A percentile compares a stretch with the other conserved stretches of the same genome.
Conservation (phyloP, 2,113 vertebrate genomes). For the Ginglymostoma cirratum region DNA sequence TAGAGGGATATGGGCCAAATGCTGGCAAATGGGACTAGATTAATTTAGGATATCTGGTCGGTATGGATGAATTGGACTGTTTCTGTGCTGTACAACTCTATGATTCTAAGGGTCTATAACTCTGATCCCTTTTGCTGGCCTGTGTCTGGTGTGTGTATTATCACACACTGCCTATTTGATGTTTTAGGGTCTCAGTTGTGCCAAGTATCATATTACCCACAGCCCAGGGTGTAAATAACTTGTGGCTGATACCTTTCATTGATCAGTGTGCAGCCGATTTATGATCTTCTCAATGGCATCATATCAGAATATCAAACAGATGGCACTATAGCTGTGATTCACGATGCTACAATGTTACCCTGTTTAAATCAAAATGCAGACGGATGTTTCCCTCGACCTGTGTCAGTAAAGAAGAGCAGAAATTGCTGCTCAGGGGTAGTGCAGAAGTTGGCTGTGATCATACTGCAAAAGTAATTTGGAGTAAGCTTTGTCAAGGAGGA, state of each 20-base stretch:
- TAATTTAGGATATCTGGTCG: too few species aligned
- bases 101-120: neutral
- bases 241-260: neutral
- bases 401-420: too few species aligned
- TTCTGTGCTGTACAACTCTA: neutral
- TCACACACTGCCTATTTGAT: neutral
- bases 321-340: neutral
- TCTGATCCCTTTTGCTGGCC: neutral
- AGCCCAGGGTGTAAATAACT: neutral
- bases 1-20: too few species aligned
- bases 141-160: neutral
- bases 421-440: too few species aligned
- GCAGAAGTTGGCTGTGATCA: too few species aligned
- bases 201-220: neutral
- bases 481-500: too few species aligned
- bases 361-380: neutral
- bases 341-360: too few species aligned
- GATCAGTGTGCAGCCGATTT: neutral
- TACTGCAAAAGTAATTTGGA: too few species aligned
- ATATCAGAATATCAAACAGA: neutral
- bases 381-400: too few species aligned
- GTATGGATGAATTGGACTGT: too few species aligned
- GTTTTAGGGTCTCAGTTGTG: neutral
- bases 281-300: neutral
- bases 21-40: too few species aligned